Conservation (phyloP, 1,140 invertebrate genomes). For the Zaprionus africanus region DNA sequence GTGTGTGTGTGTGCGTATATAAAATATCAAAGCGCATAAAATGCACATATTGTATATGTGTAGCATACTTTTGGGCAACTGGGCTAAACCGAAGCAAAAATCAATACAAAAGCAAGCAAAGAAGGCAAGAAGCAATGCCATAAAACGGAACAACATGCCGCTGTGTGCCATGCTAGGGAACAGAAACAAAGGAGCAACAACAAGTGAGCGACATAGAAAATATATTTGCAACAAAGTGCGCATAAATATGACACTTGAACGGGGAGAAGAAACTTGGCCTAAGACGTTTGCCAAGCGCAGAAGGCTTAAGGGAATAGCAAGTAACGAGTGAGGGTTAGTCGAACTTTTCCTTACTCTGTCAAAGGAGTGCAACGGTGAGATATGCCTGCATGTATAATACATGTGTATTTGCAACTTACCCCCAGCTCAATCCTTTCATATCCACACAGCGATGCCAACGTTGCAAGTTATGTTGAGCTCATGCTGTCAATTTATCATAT, state of each 20-base stretch:
- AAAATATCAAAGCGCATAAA: constrained; percentile 77
- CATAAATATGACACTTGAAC: constrained; percentile 54
- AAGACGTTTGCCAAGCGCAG: constrained; percentile 20
- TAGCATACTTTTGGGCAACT: constrained; percentile 53
- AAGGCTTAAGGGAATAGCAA: background rate
- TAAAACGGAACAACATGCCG: constrained; percentile 53
- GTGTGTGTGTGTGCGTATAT: constrained; percentile 45
- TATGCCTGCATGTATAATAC: constrained; percentile 10
- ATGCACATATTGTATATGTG: constrained; percentile 65
- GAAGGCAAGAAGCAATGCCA: constrained; percentile 28
- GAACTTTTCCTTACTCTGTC: background rate
- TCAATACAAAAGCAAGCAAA: constrained; percentile 58
- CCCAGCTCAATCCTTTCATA: background rate
- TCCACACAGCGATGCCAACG: background rate
- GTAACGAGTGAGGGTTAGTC: background rate
- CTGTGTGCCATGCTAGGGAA: background rate
- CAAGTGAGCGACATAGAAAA: constrained; percentile 34
- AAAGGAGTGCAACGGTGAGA: background rate
- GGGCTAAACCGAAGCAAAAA: constrained; percentile 49
- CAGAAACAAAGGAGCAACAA: constrained; percentile 28
- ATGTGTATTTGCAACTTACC: constrained; percentile 5
- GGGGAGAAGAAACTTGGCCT: constrained; percentile 11
- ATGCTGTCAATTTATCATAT: constrained; percentile 13
- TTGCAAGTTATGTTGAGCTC: constrained; percentile 17
- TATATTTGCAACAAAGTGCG: constrained; percentile 49